Evolutionary conservation across 1,140 invertebrate genomes (phyloP), one percentile per base, ranked within the genome.

Genomic region (Laodelphax striatellus): DNA sequence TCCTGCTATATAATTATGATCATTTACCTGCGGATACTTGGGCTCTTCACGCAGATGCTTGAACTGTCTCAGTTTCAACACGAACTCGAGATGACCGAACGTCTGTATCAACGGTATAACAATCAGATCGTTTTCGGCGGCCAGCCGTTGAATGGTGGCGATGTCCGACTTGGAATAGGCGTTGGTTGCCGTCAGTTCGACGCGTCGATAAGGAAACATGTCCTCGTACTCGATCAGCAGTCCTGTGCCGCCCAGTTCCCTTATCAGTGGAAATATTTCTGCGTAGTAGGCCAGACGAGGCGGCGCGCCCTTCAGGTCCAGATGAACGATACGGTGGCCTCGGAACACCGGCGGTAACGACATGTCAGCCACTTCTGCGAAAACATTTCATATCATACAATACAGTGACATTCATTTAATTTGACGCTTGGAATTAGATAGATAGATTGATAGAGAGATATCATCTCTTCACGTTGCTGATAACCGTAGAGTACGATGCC

Each of bases 101-200:
- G 84, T 84, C 66, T 86, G 84, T 5, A 87, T 75, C 4, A 87
- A 69, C 28, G 84, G 84, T 62, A 87, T 84, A 9, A 86, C 74
- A 61, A 80, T 75, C 34, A 64, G 24, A 21, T 55, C 41, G 21
- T 62, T 62, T 1, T 56, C 42, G 44, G 54, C 44, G 2, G 61
- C 61, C 28, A 38, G 21, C 22, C 54, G 14, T 13, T 62, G 44
- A 43, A 64, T 63, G 3, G 10, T 10, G 42, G 46, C 38, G 3
- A 63, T 60, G 22, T 63, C 62, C 19, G 71, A 69, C 53, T 64
- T 66, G 5, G 71, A 69, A 64, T 79, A 80, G 28, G 73, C 69
- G 63, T 77, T 75, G 11, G 57, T 58, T 14, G 76, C 74, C 17
- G 70, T 65, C 6, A 76, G 61, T 46, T 70, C 67, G 13, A 60